These are phyloP conservation scores for Ophthalmolycus amberensis DNA, from an alignment of 2,113 vertebrate genomes.

Conservation along the genomic window DNA sequence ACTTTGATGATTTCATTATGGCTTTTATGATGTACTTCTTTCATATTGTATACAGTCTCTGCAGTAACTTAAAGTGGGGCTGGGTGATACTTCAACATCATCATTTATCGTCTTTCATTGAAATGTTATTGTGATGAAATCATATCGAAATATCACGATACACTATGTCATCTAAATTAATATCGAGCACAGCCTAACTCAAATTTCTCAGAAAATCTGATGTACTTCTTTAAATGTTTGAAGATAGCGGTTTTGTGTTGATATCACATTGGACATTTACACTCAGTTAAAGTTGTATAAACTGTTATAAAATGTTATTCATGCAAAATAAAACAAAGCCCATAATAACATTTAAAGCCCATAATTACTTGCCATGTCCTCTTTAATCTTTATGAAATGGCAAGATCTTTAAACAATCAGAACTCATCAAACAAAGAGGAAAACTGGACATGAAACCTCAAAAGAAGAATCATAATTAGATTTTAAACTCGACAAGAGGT, in stretches of 20 bases:
- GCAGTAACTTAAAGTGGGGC: neutral
- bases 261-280: too few relatives aligned
- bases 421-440: neutral
- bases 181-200: too few relatives aligned
- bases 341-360: neutral
- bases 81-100: neutral
- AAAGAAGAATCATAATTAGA: neutral
- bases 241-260: too few relatives aligned
- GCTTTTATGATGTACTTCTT: neutral
- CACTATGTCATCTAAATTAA: too few relatives aligned
- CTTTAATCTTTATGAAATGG: neutral
- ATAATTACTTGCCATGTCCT: neutral
- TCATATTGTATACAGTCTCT: neutral
- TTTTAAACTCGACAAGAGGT: neutral
- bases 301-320: neutral
- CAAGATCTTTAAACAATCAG: neutral
- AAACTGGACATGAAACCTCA: neutral
- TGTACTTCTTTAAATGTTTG: too few relatives aligned
- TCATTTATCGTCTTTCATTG: neutral
- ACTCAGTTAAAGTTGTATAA: too few relatives aligned
- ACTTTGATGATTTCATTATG: slow-evolving; percentile 14
- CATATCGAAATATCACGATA: neutral
- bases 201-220: too few relatives aligned
- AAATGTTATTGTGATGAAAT: neutral
- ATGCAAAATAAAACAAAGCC: neutral